These are phyloP conservation scores for Lagodon rhomboides DNA, from an alignment of 2,797 vertebrate genomes.

Conservation along the genomic window DNA sequence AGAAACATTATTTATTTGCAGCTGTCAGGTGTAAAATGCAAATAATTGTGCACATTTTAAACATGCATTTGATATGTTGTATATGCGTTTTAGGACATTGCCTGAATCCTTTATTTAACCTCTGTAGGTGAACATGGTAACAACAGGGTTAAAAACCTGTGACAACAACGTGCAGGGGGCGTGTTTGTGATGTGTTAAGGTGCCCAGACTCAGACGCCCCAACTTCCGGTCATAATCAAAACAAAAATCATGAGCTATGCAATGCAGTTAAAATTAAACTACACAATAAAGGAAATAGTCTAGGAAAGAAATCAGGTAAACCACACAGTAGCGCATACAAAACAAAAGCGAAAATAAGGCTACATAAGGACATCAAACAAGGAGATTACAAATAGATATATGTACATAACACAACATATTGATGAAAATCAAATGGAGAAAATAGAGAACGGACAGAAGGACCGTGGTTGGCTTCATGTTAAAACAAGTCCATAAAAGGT, in stretches of 20 bases:
- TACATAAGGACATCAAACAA: too few relatives aligned
- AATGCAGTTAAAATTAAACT: neutral
- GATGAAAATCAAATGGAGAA: too few relatives aligned
- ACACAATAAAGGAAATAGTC: too few relatives aligned
- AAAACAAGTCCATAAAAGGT: too few relatives aligned
- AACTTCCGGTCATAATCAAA: slow-evolving; percentile 12
- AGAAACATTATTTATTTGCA: neutral
- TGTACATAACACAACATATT: too few relatives aligned
- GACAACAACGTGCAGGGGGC: neutral
- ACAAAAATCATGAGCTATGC: neutral
- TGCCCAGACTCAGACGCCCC: fast-evolving
- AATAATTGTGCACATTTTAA: neutral
- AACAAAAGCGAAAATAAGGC: too few relatives aligned
- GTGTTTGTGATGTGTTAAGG: slow-evolving; percentile 8
- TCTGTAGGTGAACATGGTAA: neutral
- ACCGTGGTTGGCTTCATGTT: too few relatives aligned
- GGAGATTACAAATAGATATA: too few relatives aligned
- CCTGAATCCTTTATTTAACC: neutral
- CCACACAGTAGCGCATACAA: too few relatives aligned
- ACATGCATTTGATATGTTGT: neutral
- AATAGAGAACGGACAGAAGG: too few relatives aligned
- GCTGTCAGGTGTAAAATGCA: neutral
- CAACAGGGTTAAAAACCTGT: neutral
- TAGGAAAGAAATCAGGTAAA: too few relatives aligned
- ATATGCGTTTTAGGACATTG: fast-evolving